These are phyloP conservation scores for Cryptocephalus primarius DNA, from an alignment of 2,888 invertebrate genomes.

Conservation along the genomic window DNA sequence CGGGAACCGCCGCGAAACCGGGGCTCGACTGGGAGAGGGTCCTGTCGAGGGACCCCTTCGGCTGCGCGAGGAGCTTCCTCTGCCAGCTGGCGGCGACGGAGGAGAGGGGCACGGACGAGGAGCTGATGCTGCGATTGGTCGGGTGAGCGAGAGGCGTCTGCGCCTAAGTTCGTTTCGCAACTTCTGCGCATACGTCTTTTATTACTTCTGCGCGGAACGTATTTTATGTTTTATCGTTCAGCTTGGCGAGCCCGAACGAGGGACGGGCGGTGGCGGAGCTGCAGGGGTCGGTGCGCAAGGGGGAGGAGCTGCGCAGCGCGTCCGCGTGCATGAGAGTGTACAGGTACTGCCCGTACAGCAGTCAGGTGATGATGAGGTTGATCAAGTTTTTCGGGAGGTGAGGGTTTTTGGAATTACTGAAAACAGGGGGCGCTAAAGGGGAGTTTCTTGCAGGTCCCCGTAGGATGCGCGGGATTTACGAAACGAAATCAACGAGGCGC, in stretches of 20 bases:
- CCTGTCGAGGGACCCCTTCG: constrained; percentile 34
- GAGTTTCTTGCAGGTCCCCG: too few species aligned
- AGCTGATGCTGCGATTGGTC: constrained; percentile 26
- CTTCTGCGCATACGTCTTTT: too few species aligned
- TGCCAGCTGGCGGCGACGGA: constrained; percentile 35
- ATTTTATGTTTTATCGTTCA: too few species aligned
- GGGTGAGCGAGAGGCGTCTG: constrained; percentile 20
- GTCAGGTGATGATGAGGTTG: constrained; percentile 28
- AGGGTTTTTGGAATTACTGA: too few species aligned
- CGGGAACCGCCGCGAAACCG: background rate
- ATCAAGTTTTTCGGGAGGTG: constrained; percentile 18
- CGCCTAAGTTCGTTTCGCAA: too few species aligned
- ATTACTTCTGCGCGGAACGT: too few species aligned
- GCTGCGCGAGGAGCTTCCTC: constrained; percentile 38
- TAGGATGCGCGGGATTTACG: too few species aligned
- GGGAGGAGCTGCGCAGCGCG: constrained; percentile 19
- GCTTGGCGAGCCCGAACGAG: too few species aligned
- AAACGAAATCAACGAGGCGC: too few species aligned
- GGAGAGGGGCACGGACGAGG: constrained; percentile 23
- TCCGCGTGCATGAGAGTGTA: constrained; percentile 28
- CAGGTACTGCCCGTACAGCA: constrained; percentile 30
- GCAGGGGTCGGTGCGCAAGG: constrained; percentile 25
- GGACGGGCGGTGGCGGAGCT: constrained; percentile 25
- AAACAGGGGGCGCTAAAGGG: too few species aligned
- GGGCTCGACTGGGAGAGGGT: constrained; percentile 30